Conservation (phyloP, 2,797 vertebrate species). For the Oceanodroma leucorhoa region DNA sequence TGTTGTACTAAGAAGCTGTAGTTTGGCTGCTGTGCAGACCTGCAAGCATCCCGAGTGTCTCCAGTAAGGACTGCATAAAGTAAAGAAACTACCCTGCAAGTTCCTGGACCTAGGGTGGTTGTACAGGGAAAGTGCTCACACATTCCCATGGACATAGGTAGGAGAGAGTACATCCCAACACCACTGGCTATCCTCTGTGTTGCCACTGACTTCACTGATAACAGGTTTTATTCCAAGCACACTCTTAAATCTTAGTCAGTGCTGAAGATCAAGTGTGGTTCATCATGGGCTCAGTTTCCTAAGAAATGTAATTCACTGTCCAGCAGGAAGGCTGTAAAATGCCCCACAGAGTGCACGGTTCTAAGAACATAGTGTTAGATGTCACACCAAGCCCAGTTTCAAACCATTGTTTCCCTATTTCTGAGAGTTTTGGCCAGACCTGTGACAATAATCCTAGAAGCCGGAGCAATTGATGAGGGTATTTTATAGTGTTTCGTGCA, state of each 20-base stretch:
- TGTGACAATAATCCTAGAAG: background rate
- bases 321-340: background rate
- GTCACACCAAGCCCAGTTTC: background rate
- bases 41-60: background rate
- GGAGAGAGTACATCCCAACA: background rate
- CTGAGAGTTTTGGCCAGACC: background rate
- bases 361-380: background rate
- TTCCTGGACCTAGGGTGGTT: background rate
- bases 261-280: background rate
- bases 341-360: too few species aligned
- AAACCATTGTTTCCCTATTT: background rate
- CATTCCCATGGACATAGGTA: background rate
- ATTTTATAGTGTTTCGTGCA: background rate
- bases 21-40: background rate
- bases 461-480: background rate
- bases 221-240: background rate
- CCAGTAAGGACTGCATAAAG: background rate
- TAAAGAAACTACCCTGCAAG: background rate
- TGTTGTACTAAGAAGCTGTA: background rate
- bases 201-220: background rate
- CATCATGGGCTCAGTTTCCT: background rate
- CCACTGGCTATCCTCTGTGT: background rate
- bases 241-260: background rate
- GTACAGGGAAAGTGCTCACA: background rate
- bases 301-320: background rate